Base-by-base conservation (phyloP, 2,888 invertebrate species). In the Sphaerophoria taeniata region DNA sequence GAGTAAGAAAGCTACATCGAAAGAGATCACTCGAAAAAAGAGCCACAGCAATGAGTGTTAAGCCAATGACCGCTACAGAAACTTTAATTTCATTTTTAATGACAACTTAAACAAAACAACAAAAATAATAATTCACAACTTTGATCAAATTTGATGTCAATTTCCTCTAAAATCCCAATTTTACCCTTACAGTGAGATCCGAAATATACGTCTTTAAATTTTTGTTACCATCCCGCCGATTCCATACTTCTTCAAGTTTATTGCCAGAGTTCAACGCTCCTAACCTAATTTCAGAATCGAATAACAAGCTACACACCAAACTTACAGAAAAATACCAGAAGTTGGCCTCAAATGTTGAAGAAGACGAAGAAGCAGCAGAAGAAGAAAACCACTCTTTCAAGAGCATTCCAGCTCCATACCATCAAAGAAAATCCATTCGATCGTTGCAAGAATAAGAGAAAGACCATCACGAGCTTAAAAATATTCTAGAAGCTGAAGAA, bases 11-110 rank as follows among this genome's bases (percentile, higher is more conserved):
- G 24, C 36, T 55, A 24, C 16, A 31, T 45, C 12, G 14, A 67
- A 84, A 84, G 74, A 79, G 83, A 71, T 71, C 47, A 36, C 11
- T 11, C 39, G 12, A 43, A 14, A 73, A 63, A 84, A 65, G 84
- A 84, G 79, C 43, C 9, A 24, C 55, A 24, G 43, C 60, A 90
- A 92, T 91, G 90, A 92, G 89, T 91, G 91, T 90, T 92, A 91
- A 91, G 92, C 91, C 91, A 90, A 90, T 92, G 92, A 92, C 92
- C 91, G 92, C 89, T 88, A n/a, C 77, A 82, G 73, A 70, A 51
- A 16, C 36, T 70, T 56, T 39, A 61, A 51, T 47, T 51, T 36
- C 61, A 49, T 11, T 61, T 61, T 45, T 24, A 33, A 36, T 60
- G 7, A 24, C 16, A 7, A 39, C 12, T 43, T 43, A 6, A 39